Evolutionary conservation across 2,797 vertebrate species (phyloP), one percentile per base, ranked within the genome.

Genomic region (Poeciliopsis paucimaculata): DNA sequence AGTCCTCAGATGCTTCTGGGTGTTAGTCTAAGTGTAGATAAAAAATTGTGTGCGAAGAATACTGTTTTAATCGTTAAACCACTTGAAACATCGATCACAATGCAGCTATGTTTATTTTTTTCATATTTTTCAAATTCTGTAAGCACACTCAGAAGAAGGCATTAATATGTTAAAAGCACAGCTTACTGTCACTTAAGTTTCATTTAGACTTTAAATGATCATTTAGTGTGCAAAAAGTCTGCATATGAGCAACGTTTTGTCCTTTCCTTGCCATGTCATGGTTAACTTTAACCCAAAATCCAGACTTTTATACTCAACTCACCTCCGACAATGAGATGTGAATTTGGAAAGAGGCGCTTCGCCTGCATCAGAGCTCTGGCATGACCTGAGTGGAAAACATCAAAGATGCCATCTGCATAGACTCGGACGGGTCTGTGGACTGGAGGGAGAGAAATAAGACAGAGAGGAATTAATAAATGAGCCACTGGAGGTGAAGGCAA

Each of bases 361-460:
- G 98, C 98, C 94, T 99, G 98, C 98, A 99, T 99, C 89, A 99
- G 95, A 60, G 98, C 98, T 64, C 98, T 97, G 85, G 98, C 98
- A 18, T 99, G 98, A 87, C 98, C 98, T 7, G 98, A 99, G 91
- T 99, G 98, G 92, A 99, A 99, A 90, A 99, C 95, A 77, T 99
- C 98, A 91, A 99, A 99, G 94, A 99, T 99, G 55, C 98, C 98
- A 81, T 99, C 98, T 0, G 98, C 98, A 36, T 99, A 99, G 86
- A 99, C 98, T 86, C 98, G 95, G 90, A 99, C 98, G 0, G 98
- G 98, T 79, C 98, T 96, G 74, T 97, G 94, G 81, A 86, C 98
- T 99, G 93, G 11, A 75, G 0, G 2, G 36, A 77, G 66, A 87
- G 47, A 89, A 41, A 71, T 1, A 47, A 55, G 47, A 73, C 3